Evolutionary conservation across 2,797 vertebrate species (phyloP), one percentile per base, ranked within the genome.

Genomic region (Sebastes kiyomatsui): DNA sequence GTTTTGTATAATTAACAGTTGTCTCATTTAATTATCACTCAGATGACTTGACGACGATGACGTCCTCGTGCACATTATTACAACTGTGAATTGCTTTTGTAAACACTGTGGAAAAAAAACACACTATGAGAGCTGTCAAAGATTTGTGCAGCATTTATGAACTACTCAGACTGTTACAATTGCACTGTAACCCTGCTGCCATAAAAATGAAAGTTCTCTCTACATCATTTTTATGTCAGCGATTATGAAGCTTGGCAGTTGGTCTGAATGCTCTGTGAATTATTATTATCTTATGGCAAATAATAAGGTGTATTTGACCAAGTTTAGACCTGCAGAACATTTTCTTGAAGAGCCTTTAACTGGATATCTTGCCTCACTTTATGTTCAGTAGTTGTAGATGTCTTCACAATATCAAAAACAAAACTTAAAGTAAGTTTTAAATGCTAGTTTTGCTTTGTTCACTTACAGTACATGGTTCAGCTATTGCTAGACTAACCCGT

Each of bases 211-310:
- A 82, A 61, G 66, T 56, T 77, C 70, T 70, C 30, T 82, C 54
- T 73, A 33, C 9, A n/a, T 78, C 56, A 70, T 67, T 66, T 80
- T 80, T 60, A 74, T 75, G 62, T 66, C 69, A 64, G 54, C 66
- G 60, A 64, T 70, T 58, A 62, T 60, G 55, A 77, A 56, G 49
- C 62, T 28, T 62, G 69, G 59, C 68, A 77, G 61, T 42, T 67
- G 68, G 59, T 84, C 76, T 80, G 32, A 82, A 77, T 64, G 77
- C 55, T 77, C 61, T 66, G 71, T 67, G 65, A 78, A 52, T 82
- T 23, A 69, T 77, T 77, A 67, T 84, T 73, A 75, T 83, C 68
- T 22, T 62, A 74, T 67, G 42, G 66, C 33, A 67, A 10, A 54
- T 38, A 56, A 52, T 54, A 10, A 13, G 18, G 66, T 30, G 16